Percentiles rank a stretch among this genome's conserved stretches.
phyloP scores from a whole-genome alignment of 2,797 vertebrate species.

The Enteromius radiatus region DNA sequence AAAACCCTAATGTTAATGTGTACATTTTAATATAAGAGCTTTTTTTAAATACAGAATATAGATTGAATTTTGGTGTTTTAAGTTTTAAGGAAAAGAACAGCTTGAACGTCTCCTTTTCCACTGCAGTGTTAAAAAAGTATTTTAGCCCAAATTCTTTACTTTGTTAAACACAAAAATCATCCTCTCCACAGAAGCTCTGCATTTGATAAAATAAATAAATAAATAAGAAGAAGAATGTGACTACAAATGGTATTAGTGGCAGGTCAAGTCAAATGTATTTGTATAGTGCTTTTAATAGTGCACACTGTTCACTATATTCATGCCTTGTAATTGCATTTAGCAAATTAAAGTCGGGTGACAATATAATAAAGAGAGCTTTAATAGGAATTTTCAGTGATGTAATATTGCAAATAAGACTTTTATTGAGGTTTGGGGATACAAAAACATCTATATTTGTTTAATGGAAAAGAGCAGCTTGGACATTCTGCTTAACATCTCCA shows the following conservation, averaged over 20 bases:
- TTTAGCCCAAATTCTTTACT: background rate
- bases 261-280: background rate
- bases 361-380: background rate
- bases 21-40: background rate
- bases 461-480: constrained; percentile 16
- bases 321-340: background rate
- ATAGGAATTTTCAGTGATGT: background rate
- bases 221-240: background rate
- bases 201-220: background rate
- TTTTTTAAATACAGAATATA: background rate
- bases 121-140: background rate
- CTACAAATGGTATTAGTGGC: background rate
- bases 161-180: background rate
- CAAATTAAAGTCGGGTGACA: background rate
- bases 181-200: background rate
- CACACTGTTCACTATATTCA: background rate
- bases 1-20: background rate
- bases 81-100: background rate
- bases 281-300: background rate
- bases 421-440: background rate
- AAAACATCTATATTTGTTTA: background rate
- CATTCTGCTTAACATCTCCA: background rate
- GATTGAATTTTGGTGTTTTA: background rate
- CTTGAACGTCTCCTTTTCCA: background rate
- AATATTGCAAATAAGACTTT: background rate